Percentiles rank a stretch among this genome's conserved stretches.
Conservation (phyloP, 2,113 vertebrate genomes). For the Heliornis fulica region DNA sequence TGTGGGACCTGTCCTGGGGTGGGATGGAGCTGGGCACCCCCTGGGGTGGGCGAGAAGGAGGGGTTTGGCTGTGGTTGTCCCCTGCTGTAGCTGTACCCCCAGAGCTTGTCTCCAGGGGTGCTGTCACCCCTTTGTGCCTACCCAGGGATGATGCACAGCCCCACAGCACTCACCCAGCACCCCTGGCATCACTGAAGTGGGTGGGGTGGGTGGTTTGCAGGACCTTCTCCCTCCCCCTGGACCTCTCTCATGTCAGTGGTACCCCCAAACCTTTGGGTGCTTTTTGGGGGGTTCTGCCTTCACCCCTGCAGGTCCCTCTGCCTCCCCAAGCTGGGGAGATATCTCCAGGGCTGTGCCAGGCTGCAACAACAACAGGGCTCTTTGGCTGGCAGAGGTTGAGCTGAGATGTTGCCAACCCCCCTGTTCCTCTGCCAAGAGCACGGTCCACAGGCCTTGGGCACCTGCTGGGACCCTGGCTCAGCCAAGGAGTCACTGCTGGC, state of each 20-base stretch:
- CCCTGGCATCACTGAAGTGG: background rate
- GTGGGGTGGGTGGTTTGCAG: too few relatives aligned
- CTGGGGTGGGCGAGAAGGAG: background rate
- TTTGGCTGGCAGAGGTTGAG: background rate
- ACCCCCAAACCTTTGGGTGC: background rate
- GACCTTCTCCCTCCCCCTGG: background rate
- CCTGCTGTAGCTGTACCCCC: background rate
- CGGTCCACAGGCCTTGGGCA: background rate
- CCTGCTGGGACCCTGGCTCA: background rate
- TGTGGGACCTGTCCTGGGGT: rapidly evolving
- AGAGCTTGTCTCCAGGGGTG: background rate
- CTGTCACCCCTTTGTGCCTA: background rate
- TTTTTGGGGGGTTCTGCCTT: background rate
- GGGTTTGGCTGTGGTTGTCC: background rate
- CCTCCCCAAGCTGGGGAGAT: background rate
- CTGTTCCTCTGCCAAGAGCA: background rate
- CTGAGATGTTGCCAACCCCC: background rate
- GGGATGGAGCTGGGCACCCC: background rate
- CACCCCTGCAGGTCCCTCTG: background rate
- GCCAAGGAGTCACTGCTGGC: background rate
- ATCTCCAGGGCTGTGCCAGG: background rate
- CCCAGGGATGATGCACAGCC: background rate
- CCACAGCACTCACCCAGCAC: background rate
- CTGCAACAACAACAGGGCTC: background rate
- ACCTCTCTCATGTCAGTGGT: background rate